A percentile compares a stretch with the other conserved stretches of the same genome.
These are phyloP conservation scores for Nomada fucata DNA, from an alignment of 2,888 invertebrate species.

Conservation along the genomic window DNA sequence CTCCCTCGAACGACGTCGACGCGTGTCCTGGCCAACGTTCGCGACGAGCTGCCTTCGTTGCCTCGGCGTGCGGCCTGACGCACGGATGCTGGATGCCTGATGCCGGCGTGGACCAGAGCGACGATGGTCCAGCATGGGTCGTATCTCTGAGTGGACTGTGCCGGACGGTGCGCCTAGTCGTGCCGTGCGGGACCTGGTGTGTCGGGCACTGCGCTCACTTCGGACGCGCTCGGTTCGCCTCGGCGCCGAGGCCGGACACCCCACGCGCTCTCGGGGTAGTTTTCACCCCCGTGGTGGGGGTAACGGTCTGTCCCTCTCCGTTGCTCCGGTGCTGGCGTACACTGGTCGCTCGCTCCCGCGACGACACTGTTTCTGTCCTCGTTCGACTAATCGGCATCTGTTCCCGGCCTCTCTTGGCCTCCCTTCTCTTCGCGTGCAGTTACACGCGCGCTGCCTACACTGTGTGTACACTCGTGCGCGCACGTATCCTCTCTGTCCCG, in stretches of 20 bases:
- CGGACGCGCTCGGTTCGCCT: conserved; percentile 81
- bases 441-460: conserved; percentile 39
- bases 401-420: background rate
- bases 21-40: conserved; percentile 36
- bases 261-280: conserved; percentile 82
- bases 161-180: conserved; percentile 82
- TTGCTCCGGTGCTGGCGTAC: conserved; percentile 7
- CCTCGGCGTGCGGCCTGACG: conserved; percentile 53
- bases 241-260: conserved; percentile 71
- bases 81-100: conserved; percentile 71
- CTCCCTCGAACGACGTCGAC: background rate
- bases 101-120: conserved; percentile 80
- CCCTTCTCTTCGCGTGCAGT: conserved; percentile 36
- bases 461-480: conserved; percentile 40
- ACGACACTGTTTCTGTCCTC: too few species aligned
- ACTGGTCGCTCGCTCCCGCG: background rate
- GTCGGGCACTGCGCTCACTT: conserved; percentile 82
- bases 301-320: conserved; percentile 64
- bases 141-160: conserved; percentile 84
- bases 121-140: conserved; percentile 84
- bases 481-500: conserved; percentile 21
- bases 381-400: too few species aligned
- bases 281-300: conserved; percentile 81
- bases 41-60: conserved; percentile 36
- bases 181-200: conserved; percentile 82